Conservation (phyloP, 2,888 invertebrate genomes). For the Plebejus anna region DNA sequence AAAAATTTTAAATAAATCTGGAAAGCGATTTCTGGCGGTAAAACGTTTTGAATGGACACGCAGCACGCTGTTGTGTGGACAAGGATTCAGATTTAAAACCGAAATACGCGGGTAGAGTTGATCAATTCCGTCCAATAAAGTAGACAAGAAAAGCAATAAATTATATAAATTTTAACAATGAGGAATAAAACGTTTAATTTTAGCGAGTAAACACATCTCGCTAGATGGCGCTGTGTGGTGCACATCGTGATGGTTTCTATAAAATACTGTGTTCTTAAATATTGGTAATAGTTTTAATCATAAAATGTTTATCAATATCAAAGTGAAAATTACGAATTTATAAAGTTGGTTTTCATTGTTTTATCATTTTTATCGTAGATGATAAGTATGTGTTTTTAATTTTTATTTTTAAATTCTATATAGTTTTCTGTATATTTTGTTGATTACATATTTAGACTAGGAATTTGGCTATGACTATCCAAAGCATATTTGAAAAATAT, state of each 20-base stretch:
- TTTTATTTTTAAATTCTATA: slow-evolving; percentile 4
- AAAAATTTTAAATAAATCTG: neutral
- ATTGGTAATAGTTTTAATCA: neutral
- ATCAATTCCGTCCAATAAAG: neutral
- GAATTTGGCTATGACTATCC: slow-evolving; percentile 69
- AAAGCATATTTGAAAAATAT: slow-evolving; percentile 49
- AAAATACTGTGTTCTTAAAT: neutral
- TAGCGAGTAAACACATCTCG: neutral
- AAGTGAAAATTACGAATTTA: slow-evolving; percentile 13
- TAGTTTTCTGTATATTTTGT: slow-evolving; percentile 51
- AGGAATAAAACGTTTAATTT: neutral
- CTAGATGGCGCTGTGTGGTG: neutral
- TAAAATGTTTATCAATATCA: slow-evolving; percentile 31
- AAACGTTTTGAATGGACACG: neutral
- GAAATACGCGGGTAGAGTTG: neutral
- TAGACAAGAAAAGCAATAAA: neutral
- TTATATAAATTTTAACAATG: neutral
- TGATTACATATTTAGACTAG: slow-evolving; percentile 63
- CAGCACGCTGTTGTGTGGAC: neutral
- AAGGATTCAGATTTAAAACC: neutral
- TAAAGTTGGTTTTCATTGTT: neutral
- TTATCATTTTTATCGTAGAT: neutral
- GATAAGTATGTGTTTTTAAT: neutral
- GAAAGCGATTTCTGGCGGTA: neutral
- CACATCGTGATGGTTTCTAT: neutral